Percentiles rank a stretch among this genome's conserved stretches.
Evolutionary conservation across 2,797 vertebrate genomes (phyloP).

Genomic region (Malacoctenus gilli): DNA sequence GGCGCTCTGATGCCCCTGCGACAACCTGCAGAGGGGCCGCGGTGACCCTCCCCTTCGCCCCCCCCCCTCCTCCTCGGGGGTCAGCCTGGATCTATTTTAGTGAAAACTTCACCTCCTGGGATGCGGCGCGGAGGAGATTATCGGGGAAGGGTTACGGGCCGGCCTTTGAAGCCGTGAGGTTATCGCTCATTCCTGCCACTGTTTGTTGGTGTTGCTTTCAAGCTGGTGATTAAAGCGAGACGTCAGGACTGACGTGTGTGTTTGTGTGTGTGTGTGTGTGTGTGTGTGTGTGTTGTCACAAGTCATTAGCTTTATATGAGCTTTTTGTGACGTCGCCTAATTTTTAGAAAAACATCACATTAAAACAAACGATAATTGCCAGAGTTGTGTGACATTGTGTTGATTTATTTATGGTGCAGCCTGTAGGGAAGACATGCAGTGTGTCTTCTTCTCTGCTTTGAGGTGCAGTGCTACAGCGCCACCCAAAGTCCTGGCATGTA

Average conservation of each 20-base stretch:
- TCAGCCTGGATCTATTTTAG: conserved; percentile 68
- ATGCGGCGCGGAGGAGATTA: conserved; percentile 44
- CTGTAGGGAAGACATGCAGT: no score
- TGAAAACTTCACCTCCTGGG: conserved; percentile 66
- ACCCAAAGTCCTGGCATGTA: no score
- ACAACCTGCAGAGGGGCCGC: conserved; percentile 72
- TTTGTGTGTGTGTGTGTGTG: no score
- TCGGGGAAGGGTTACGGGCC: conserved; percentile 35
- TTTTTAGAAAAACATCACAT: background rate
- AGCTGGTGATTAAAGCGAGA: conserved; percentile 38
- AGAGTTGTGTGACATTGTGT: no score
- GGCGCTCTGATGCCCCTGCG: conserved; percentile 45
- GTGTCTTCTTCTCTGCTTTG: no score
- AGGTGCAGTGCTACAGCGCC: no score
- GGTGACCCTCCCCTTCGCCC: conserved; percentile 63
- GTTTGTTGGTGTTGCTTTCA: conserved; percentile 58
- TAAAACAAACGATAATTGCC: no score
- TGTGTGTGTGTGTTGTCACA: background rate
- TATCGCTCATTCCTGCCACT: conserved; percentile 51
- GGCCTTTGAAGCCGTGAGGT: conserved; percentile 65
- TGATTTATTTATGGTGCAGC: no score
- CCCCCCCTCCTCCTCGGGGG: conserved; percentile 53
- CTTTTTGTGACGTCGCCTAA: background rate
- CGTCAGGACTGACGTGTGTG: conserved; percentile 7
- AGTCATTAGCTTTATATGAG: background rate